Percentiles rank a stretch among this genome's conserved stretches.
phyloP scores from a whole-genome alignment of 2,797 vertebrate genomes.

The Knipowitschia caucasica region DNA sequence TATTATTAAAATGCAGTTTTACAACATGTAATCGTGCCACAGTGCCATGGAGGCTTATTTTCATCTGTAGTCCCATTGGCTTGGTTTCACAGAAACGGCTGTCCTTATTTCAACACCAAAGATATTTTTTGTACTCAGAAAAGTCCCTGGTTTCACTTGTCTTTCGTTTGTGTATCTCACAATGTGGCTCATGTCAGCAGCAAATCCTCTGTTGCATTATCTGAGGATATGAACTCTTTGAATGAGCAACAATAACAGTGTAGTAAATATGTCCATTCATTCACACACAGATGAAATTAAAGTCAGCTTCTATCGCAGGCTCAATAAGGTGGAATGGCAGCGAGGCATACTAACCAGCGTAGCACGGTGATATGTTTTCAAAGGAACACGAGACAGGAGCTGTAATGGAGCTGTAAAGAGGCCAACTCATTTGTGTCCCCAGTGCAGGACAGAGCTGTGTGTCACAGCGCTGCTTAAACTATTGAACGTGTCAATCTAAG shows the following conservation, averaged over 20 bases:
- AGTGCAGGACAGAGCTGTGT: conserved; percentile 28
- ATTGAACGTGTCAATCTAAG: conserved; percentile 37
- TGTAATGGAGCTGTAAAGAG: conserved; percentile 31
- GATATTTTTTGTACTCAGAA: background rate
- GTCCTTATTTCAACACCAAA: too few relatives aligned
- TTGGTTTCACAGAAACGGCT: too few relatives aligned
- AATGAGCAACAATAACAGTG: conserved; percentile 8
- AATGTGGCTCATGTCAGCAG: background rate
- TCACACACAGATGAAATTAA: conserved; percentile 11
- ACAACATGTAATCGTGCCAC: too few relatives aligned
- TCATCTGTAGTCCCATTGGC: too few relatives aligned
- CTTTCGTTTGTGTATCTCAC: background rate
- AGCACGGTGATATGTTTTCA: conserved; percentile 38
- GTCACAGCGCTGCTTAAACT: conserved; percentile 27
- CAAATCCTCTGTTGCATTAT: background rate
- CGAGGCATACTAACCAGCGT: conserved; percentile 24
- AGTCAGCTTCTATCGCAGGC: conserved; percentile 22
- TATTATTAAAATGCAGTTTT: too few relatives aligned
- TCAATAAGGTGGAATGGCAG: conserved; percentile 28
- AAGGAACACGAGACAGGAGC: conserved; percentile 31
- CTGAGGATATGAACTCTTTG: background rate
- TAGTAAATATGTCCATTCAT: conserved; percentile 6
- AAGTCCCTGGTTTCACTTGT: background rate
- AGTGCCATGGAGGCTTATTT: too few relatives aligned
- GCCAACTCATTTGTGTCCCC: conserved; percentile 27